These are phyloP conservation scores for Linnaemya tessellans DNA, from an alignment of 2,888 invertebrate genomes.

Conservation along the genomic window DNA sequence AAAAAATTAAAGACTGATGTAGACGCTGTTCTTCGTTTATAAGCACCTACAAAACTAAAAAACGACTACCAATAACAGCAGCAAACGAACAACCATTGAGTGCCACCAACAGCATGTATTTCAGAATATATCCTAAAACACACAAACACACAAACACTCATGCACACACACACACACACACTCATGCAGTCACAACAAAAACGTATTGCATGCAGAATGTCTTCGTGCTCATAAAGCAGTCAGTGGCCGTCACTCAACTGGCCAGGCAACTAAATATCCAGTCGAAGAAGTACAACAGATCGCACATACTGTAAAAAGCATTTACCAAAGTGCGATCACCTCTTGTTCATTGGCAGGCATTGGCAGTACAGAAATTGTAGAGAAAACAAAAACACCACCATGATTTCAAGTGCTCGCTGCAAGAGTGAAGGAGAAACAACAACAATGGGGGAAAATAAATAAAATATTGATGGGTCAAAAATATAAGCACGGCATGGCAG, in stretches of 20 bases:
- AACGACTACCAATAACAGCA: constrained; percentile 12
- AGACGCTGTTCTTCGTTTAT: constrained; percentile 63
- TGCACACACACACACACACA: no score
- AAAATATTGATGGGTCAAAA: constrained; percentile 67
- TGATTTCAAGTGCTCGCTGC: constrained; percentile 12
- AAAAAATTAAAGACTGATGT: constrained; percentile 37
- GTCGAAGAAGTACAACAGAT: constrained; percentile 27
- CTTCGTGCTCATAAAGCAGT: constrained; percentile 72
- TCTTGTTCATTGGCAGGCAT: constrained; percentile 53
- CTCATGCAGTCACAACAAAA: background rate
- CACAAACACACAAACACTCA: background rate
- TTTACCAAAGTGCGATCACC: constrained; percentile 58
- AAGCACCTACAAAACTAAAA: constrained; percentile 51
- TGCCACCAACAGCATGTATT: constrained; percentile 60
- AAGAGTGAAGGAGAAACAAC: constrained; percentile 41
- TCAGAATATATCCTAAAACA: constrained; percentile 30
- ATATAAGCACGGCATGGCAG: constrained; percentile 78
- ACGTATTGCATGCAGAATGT: constrained; percentile 67
- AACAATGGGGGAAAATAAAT: constrained; percentile 48
- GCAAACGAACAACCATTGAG: constrained; percentile 35
- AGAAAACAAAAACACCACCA: constrained; percentile 13
- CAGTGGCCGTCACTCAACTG: constrained; percentile 72
- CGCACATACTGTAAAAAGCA: background rate
- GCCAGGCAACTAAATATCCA: constrained; percentile 57
- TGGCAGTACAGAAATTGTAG: constrained; percentile 25